A percentile compares a stretch with the other conserved stretches of the same genome.
These are phyloP conservation scores for Eucriotettix oculatus DNA, from an alignment of 2,888 invertebrate species.

Conservation along the genomic window DNA sequence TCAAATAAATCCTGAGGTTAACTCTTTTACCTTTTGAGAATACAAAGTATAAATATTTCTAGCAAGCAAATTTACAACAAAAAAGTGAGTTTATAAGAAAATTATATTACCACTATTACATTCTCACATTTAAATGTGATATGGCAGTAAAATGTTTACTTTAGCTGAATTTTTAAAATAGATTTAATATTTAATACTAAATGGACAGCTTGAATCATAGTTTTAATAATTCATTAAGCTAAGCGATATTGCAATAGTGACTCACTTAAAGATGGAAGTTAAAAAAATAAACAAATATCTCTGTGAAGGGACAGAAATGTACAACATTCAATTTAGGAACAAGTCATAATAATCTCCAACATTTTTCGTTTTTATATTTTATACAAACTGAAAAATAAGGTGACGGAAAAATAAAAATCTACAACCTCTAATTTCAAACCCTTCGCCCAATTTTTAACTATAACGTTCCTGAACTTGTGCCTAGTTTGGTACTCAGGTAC, in stretches of 20 bases:
- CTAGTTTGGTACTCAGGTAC: slow-evolving; percentile 3
- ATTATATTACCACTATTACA: too few species aligned
- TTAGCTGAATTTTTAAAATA: too few species aligned
- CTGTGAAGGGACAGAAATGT: not conserved
- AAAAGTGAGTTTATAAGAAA: too few species aligned
- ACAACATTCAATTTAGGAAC: slow-evolving; percentile 3
- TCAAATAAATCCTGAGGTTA: too few species aligned
- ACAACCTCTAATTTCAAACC: slow-evolving; percentile 8
- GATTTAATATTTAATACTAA: too few species aligned
- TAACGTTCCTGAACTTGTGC: slow-evolving; percentile 1
- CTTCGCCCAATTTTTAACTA: slow-evolving; percentile 7
- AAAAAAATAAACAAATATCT: slow-evolving; percentile 3
- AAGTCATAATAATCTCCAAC: not conserved
- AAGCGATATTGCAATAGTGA: slow-evolving; percentile 1
- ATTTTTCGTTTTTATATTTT: not conserved
- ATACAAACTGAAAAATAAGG: slow-evolving; percentile 3
- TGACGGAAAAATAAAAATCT: slow-evolving; percentile 6
- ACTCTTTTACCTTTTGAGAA: too few species aligned
- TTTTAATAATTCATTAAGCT: not conserved
- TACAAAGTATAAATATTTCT: too few species aligned
- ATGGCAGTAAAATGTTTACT: too few species aligned
- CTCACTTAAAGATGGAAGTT: slow-evolving; percentile 1
- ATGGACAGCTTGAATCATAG: too few species aligned
- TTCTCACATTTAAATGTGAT: too few species aligned
- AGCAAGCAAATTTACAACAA: too few species aligned